Base-by-base conservation (phyloP, 2,797 vertebrate species). In the Scomberomorus guttatus region DNA sequence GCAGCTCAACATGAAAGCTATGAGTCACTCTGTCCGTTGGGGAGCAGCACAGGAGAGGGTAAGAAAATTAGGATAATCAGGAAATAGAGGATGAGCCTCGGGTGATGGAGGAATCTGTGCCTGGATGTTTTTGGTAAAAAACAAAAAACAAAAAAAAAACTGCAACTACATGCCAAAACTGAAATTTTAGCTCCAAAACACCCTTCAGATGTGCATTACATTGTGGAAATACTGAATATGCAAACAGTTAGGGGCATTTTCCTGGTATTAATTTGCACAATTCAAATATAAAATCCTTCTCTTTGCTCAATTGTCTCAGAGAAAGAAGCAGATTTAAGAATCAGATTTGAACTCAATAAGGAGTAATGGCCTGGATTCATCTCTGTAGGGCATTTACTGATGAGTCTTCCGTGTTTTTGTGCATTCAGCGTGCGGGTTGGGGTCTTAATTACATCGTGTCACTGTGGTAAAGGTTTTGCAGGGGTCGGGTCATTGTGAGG, bases 1-100 rank as follows among this genome's bases (percentile, higher is more conserved):
- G 71, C 76, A 34, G 54, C 77, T 76, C 67, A 32, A 94, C 94
- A 93, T 94, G 87, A 95, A 94, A 95, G 91, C 76, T 75, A 24
- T 86, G 87, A 93, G 83, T 90, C 87, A 90, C 70, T 84, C 62
- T 46, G 68, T 83, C 82, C 46, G 12, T 75, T 77, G 79, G 87
- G 81, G 87, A 80, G 82, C 83, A 84, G 80, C 87, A 81, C 58
- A 90, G 74, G 73, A 89, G 77, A 85, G 76, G 62, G 12, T 11
- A 84, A 64, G 61, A 73, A 72, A 75, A 80, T 77, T 3, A 77
- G 56, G 71, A 71, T 11, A 6, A 68, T 75, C 54, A 71, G 55
- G 72, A 73, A 61, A 70, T 15, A 46, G 50, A 77, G 56, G 50
- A 65, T n/a, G 62, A 73, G 80, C 60, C 4, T 50, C 3, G 1